These are phyloP conservation scores for Hecatera dysodea DNA, from an alignment of 2,888 invertebrate species.

Conservation along the genomic window DNA sequence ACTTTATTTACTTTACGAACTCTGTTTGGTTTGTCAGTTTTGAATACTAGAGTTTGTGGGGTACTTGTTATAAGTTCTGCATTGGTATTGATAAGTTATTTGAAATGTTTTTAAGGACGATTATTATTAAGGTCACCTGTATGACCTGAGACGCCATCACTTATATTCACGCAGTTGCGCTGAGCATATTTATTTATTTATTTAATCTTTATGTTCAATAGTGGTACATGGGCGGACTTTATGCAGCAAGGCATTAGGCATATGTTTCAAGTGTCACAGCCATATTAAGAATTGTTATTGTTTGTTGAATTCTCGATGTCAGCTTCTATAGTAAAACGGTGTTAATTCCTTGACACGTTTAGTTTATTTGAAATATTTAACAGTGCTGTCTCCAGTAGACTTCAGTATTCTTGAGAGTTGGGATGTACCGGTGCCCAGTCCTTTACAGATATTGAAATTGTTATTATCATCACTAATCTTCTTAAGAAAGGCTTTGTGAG, in stretches of 20 bases:
- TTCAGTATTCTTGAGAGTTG: no score
- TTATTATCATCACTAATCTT: background rate
- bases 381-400: background rate
- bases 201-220: no score
- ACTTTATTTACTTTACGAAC: slow-evolving; percentile 28
- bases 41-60: background rate
- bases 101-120: background rate
- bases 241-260: background rate
- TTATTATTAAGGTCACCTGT: no score
- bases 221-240: no score
- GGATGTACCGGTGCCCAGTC: background rate
- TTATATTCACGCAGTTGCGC: no score
- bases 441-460: background rate
- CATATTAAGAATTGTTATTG: no score
- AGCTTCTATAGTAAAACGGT: no score
- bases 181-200: no score
- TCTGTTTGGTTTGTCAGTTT: slow-evolving; percentile 30
- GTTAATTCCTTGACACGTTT: no score
- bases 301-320: no score
- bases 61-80: background rate
- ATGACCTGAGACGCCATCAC: no score
- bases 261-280: no score
- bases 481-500: background rate
- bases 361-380: background rate
- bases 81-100: background rate